Base-by-base conservation (phyloP, 2,113 vertebrate genomes). In the Stercorarius parasiticus region DNA sequence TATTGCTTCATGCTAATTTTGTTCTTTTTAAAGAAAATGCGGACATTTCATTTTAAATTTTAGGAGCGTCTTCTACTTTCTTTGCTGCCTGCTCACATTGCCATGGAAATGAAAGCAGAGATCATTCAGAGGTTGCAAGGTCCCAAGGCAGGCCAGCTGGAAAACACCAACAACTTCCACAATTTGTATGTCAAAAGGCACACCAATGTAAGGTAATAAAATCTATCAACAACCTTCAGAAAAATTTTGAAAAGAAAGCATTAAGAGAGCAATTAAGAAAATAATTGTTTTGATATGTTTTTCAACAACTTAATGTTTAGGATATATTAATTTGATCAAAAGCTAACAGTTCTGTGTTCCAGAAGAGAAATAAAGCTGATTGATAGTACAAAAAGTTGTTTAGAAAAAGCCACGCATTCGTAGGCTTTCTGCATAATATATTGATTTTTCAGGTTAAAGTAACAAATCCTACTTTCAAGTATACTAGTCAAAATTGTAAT, bases 121-220 rank as follows among this genome's bases (percentile, higher is more conserved):
- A 99, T 99, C 97, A 99, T 99, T 95, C 99, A 99, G 98, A 98
- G 99, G 90, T 98, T 99, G 40, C 99, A 99, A 95, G 99, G 99
- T 65, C 99, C 99, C 36, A 99, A 99, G 70, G 99, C 99, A 38
- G 99, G 99, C 53, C 99, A 99, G 67, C 98, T 99, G 91, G 99
- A 99, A 93, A 99, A 99, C 97, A 99, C 99, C 83, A 99, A 99
- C 98, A 99, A 99, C 97, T 99, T 99, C 90, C 99, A 99, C 98
- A 99, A 99, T 93, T 98, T 99, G 62, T 99, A 99, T 29, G 99
- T 99, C 86, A 99, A 99, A 95, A 98, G 99, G 40, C 99, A 99
- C 98, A 99, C 99, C 69, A 99, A 99, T 8, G 99, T 99, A 94
- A 99, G 99, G 99, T 98, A 56, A 32, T 56, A 20, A 21, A 34